phyloP scores from a whole-genome alignment of 2,113 vertebrate genomes.

The Mus pahari region DNA sequence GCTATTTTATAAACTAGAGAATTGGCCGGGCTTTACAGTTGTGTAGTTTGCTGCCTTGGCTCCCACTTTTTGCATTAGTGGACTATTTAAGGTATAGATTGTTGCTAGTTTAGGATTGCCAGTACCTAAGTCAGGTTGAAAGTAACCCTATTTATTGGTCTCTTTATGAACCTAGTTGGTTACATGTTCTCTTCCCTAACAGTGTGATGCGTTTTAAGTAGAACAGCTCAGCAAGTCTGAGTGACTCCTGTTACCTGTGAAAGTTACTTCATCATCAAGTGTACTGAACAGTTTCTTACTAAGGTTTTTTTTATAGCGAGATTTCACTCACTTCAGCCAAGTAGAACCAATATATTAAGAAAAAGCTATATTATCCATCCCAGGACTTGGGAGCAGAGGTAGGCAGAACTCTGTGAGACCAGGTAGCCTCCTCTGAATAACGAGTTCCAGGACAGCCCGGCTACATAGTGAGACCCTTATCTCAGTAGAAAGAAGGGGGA shows the following conservation, averaged over 20 bases:
- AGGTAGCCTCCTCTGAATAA: not conserved
- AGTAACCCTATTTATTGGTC: not conserved
- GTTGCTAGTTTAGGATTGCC: too few relatives aligned
- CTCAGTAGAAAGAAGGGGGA: not conserved
- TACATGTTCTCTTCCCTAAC: not conserved
- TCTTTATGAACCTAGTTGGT: not conserved
- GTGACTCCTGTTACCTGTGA: not conserved
- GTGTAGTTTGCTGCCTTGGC: not conserved
- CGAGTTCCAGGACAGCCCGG: not conserved
- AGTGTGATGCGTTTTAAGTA: not conserved
- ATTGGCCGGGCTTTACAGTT: not conserved
- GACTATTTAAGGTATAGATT: not conserved
- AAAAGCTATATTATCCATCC: not conserved
- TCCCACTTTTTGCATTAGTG: not conserved
- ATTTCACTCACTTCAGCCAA: slow-evolving; percentile 52
- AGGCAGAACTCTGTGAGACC: not conserved
- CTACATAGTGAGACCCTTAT: not conserved
- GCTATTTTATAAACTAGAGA: not conserved
- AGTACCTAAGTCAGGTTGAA: not conserved
- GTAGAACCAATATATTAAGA: not conserved
- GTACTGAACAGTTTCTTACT: not conserved
- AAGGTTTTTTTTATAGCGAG: not conserved
- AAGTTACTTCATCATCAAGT: not conserved
- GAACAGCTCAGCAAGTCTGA: not conserved
- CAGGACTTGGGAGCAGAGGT: not conserved